These are phyloP conservation scores for Cerceris ruficornis DNA, from an alignment of 2,888 invertebrate species.

Conservation along the genomic window DNA sequence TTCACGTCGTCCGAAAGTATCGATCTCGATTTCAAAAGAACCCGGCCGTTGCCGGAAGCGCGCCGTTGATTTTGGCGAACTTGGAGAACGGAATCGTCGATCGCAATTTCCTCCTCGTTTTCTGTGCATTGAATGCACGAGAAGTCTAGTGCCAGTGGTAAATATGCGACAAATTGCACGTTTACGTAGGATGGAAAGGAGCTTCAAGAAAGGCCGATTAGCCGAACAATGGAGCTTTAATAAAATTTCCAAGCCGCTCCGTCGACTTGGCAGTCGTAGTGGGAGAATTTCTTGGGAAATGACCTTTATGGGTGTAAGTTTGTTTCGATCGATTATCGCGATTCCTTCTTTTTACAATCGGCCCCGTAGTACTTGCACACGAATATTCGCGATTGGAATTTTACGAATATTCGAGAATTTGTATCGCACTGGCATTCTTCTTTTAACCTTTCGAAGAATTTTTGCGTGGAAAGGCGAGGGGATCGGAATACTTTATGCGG, in stretches of 20 bases:
- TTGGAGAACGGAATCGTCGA: constrained; percentile 4
- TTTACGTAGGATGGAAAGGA: neutral
- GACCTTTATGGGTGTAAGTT: neutral
- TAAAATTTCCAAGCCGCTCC: constrained; percentile 16
- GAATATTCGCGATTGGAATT: no score
- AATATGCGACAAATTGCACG: constrained; percentile 23
- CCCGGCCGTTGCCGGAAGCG: constrained; percentile 23
- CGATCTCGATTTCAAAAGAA: constrained; percentile 14
- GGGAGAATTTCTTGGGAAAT: neutral
- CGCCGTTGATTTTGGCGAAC: neutral
- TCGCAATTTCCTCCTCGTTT: constrained; percentile 36
- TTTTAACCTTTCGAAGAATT: no score
- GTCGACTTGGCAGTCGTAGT: neutral
- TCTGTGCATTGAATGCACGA: neutral
- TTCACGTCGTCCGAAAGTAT: constrained; percentile 15
- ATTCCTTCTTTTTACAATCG: neutral
- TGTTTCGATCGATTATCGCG: neutral
- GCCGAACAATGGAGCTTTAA: constrained; percentile 3
- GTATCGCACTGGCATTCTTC: no score
- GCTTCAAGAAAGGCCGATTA: neutral
- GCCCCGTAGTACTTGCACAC: no score
- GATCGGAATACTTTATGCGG: no score
- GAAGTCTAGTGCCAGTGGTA: constrained; percentile 1
- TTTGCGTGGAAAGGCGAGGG: no score
- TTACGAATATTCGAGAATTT: no score